Base-by-base conservation (phyloP, 2,113 vertebrate species). In the Engraulis encrasicolus region DNA sequence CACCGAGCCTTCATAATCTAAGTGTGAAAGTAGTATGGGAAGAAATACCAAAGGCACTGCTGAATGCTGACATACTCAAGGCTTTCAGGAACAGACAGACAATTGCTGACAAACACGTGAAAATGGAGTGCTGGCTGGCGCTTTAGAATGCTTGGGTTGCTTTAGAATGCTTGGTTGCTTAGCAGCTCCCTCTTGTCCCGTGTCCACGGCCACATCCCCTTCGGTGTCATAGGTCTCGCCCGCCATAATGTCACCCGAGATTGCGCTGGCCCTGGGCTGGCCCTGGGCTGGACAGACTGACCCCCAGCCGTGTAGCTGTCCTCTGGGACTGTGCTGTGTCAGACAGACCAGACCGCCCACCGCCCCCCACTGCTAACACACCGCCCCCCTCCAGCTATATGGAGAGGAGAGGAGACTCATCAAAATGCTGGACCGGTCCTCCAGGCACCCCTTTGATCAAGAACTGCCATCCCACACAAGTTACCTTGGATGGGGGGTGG, bases 401-500 rank as follows among this genome's bases (percentile, higher is more conserved):
- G 66, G 66, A 23, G 0, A 31, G 52, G 66, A 31, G 27, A 34
- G 31, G 34, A 74, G 66, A 74, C 66, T 74, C 83, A 79, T 78
- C 84, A 40, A 31, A 9, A 84, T 84, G 86, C 78, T 2, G 1
- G 18, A 20, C 31, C 66, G 36, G 37, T 38, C 48, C 36, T 45
- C 61, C 54, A 81, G 31, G 48, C 54, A 48, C 9, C 48, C 31
- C 11, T 80, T 81, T 81, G 78, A 88, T 82, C 52, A 84, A 86
- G 71, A 83, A 74, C 85, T 81, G 83, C 52, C 81, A 80, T 82
- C 79, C 61, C 77, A 78, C 48, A 87, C 80, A 85, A 86, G 58
- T 84, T 82, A 82, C 66, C 82, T 52, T 48, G 23, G 31, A 61
- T 82, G 79, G 40, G 40, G n/a, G n/a, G n/a, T n/a, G n/a, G n/a